Evolutionary conservation across 1,140 invertebrate species (phyloP), one percentile per base, ranked within the genome.

Genomic region (Eupristina koningsbergeri): DNA sequence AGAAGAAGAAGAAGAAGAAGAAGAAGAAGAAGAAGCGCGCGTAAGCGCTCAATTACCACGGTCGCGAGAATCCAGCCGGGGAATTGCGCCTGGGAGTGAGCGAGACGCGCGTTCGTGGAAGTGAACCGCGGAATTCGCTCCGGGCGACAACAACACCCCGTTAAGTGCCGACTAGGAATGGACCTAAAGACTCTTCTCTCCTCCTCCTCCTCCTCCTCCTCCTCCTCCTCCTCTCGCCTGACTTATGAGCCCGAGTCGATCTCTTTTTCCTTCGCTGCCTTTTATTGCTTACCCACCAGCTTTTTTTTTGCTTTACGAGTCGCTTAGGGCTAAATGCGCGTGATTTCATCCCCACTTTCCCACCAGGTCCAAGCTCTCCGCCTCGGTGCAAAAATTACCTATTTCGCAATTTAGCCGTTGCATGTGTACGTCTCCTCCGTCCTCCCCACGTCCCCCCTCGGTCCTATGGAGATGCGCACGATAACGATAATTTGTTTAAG

Each of bases 161-260:
- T 81, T 74, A 74, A 81, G 69, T 74, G 50, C 50, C 36, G 47
- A 64, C 80, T 81, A 58, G 34, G 50, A 81, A 64, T 71, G 64
- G 41, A 19, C 29, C 47, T 34, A 80, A 71, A 67, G 34, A 71
- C 31, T 80, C 36, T 9, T 22, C 36, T 22, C 36, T 17, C 67
- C 67, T 71, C 15, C 34, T 67, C 67, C n/a, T n/a, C n/a, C n/a
- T n/a, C n/a, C n/a, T n/a, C n/a, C n/a, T n/a, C n/a, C n/a, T n/a
- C n/a, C n/a, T n/a, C n/a, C n/a, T n/a, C n/a, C n/a, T n/a, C n/a
- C n/a, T n/a, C n/a, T n/a, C n/a, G 11, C 26, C 34, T 50, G 53
- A 77, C 50, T 58, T 76, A 58, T 41, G 19, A 76, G 31, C 41
- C 26, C 31, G 31, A 58, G 47, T 22, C 58, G 22, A n/a, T 75